These are phyloP conservation scores for Dermatemys mawii DNA, from an alignment of 2,113 vertebrate species.

Conservation along the genomic window DNA sequence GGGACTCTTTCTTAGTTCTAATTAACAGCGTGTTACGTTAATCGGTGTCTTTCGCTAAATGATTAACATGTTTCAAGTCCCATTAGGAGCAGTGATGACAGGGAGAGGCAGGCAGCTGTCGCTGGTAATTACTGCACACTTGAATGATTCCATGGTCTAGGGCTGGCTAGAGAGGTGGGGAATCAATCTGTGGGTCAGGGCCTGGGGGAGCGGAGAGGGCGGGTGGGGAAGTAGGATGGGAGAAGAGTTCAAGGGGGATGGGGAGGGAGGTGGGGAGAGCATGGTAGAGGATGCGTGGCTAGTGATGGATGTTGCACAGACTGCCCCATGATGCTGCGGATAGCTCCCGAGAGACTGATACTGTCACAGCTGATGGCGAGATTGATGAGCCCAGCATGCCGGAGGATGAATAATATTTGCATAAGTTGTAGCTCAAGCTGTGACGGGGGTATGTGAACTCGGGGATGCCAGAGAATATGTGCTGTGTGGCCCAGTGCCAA, in stretches of 20 bases:
- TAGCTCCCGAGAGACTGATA: background rate
- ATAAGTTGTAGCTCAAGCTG: background rate
- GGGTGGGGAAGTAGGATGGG: accelerated
- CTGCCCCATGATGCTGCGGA: accelerated
- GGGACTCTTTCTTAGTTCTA: conserved; percentile 40
- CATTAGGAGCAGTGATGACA: conserved; percentile 42
- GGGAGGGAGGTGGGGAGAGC: background rate
- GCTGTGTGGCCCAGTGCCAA: background rate
- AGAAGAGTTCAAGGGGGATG: background rate
- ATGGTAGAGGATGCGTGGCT: background rate
- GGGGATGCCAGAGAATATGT: background rate
- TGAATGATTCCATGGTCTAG: background rate
- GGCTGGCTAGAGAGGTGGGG: background rate
- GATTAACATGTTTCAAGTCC: conserved; percentile 59
- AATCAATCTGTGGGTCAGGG: background rate
- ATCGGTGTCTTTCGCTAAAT: conserved; percentile 46
- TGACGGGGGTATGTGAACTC: background rate
- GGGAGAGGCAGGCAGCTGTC: conserved; percentile 54
- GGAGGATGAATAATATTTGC: background rate
- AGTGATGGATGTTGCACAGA: background rate
- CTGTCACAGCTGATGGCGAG: background rate
- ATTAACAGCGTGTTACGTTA: conserved; percentile 45
- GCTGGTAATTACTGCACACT: conserved; percentile 33
- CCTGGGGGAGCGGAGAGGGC: background rate
- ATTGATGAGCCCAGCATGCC: accelerated